These are phyloP conservation scores for Hypomesus transpacificus DNA, from an alignment of 2,113 vertebrate genomes.

Conservation along the genomic window DNA sequence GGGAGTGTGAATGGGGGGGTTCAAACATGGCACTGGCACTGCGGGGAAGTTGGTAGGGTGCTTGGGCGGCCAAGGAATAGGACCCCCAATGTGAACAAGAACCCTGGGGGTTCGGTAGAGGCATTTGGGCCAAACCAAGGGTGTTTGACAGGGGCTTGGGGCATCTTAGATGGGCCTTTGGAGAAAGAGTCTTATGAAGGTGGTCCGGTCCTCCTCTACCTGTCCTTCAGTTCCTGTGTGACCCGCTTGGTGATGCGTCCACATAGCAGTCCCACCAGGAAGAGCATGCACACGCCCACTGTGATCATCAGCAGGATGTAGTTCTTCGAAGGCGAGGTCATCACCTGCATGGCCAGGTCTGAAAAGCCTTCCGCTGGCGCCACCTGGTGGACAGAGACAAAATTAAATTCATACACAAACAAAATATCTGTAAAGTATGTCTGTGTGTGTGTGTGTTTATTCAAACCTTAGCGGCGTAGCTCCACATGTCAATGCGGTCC, in stretches of 20 bases:
- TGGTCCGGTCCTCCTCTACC: constrained; percentile 75
- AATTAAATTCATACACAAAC: neutral
- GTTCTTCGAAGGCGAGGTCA: constrained; percentile 86
- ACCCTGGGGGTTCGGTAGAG: neutral
- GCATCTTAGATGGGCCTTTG: neutral
- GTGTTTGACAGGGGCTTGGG: neutral
- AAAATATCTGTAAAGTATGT: neutral
- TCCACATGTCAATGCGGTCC: constrained; percentile 98
- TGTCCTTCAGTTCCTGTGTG: constrained; percentile 88
- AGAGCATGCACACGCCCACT: constrained; percentile 78
- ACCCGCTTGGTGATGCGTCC: constrained; percentile 88
- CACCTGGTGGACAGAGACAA: constrained; percentile 64
- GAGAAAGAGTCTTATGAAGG: neutral
- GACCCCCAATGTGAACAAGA: neutral
- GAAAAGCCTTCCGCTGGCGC: constrained; percentile 87
- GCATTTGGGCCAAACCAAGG: neutral
- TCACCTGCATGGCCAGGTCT: constrained; percentile 85
- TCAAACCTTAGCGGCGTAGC: constrained; percentile 91
- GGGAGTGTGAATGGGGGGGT: neutral
- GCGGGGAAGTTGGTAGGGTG: constrained; percentile 20
- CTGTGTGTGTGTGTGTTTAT: neutral
- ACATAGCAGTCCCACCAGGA: constrained; percentile 84
- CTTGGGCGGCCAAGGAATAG: no score
- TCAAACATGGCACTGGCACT: constrained; percentile 42
- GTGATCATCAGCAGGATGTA: constrained; percentile 83